Evolutionary conservation across 1,140 invertebrate species (phyloP).

Genomic region (Gonatopus flavifemur): DNA sequence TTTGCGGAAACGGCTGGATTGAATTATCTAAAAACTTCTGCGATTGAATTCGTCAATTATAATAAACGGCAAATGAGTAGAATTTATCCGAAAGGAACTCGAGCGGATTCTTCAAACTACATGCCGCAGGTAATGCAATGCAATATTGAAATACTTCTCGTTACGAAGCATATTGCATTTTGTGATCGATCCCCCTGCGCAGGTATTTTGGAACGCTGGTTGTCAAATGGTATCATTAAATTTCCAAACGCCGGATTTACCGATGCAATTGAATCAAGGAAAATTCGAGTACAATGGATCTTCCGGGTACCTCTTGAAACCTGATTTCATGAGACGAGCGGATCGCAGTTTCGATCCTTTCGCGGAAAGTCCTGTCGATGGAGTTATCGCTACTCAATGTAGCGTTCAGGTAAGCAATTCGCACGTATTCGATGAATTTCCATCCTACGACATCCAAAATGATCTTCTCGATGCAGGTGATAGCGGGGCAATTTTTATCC

Average conservation of each 20-base stretch:
- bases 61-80: constrained; percentile 99
- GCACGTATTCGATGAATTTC: neutral
- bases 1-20: constrained; percentile 96
- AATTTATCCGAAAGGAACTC: constrained; percentile 97
- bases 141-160: neutral
- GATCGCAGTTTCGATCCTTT: constrained; percentile 99
- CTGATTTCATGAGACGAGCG: constrained; percentile 97
- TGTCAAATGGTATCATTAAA: constrained; percentile 99
- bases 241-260: constrained; percentile 98
- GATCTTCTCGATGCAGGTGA: constrained; percentile 69
- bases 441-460: neutral
- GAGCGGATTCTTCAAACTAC: constrained; percentile 99
- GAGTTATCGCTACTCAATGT: constrained; percentile 98
- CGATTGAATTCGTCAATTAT: constrained; percentile 99
- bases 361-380: constrained; percentile 98
- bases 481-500: constrained; percentile 98
- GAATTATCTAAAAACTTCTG: constrained; percentile 91
- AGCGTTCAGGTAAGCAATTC: constrained; percentile 79
- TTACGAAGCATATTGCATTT: neutral
- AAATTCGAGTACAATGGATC: constrained; percentile 99
- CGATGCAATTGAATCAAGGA: constrained; percentile 99
- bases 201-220: constrained; percentile 91
- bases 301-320: constrained; percentile 95
- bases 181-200: constrained; percentile 20
- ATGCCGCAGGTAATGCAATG: constrained; percentile 86